A percentile compares a stretch with the other conserved stretches of the same genome.
Conservation (phyloP, 2,113 vertebrate genomes). For the Vulpes lagopus region DNA sequence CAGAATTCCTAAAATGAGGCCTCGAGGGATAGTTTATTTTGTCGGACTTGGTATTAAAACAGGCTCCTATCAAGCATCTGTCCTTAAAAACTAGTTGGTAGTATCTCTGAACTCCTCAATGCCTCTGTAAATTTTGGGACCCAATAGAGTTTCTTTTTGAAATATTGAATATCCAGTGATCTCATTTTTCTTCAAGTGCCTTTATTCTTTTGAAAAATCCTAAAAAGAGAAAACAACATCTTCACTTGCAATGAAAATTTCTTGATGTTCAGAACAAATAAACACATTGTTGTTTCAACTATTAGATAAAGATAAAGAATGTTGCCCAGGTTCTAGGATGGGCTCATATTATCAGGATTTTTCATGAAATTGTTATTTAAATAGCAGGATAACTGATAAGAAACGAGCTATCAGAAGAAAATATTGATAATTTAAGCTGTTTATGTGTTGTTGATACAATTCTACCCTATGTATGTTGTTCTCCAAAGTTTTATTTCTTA, state of each 20-base stretch:
- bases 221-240: conserved; percentile 14
- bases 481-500: conserved; percentile 21
- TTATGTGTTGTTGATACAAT: neutral
- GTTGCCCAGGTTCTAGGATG: neutral
- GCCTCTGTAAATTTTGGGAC: neutral
- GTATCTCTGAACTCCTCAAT: neutral
- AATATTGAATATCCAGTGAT: neutral
- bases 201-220: conserved; percentile 37
- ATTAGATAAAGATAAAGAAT: neutral
- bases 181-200: conserved; percentile 7
- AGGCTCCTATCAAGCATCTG: neutral
- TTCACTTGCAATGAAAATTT: conserved; percentile 21
- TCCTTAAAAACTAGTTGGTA: conserved; percentile 15
- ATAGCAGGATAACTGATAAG: neutral
- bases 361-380: conserved; percentile 45
- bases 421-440: neutral
- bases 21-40: neutral
- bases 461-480: neutral
- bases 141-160: neutral
- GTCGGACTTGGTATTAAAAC: conserved; percentile 11
- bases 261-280: conserved; percentile 6
- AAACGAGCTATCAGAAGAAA: conserved; percentile 15
- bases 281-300: conserved; percentile 43
- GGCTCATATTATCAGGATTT: neutral
- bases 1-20: conserved; percentile 22